Conservation (phyloP, 2,888 invertebrate species). For the Lacanobia oleracea region DNA sequence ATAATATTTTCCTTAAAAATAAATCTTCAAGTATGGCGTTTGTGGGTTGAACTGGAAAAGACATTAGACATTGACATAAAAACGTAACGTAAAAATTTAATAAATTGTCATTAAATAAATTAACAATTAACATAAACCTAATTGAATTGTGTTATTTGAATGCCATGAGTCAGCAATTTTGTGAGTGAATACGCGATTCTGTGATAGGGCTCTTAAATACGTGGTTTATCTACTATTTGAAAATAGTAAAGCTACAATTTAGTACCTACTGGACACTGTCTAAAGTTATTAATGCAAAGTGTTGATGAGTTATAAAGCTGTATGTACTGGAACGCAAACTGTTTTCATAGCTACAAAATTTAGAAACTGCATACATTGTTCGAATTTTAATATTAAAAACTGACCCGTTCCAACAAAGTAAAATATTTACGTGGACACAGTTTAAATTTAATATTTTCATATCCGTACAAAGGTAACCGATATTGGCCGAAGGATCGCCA, state of each 20-base stretch:
- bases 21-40: slow-evolving; percentile 27
- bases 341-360: neutral
- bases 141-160: too few species aligned
- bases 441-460: neutral
- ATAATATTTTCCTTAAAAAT: slow-evolving; percentile 49
- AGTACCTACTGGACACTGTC: neutral
- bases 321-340: neutral
- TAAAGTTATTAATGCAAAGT: neutral
- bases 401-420: neutral
- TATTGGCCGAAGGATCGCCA: too few species aligned
- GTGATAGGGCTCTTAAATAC: neutral
- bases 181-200: too few species aligned
- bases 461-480: too few species aligned
- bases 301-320: slow-evolving; percentile 1
- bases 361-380: slow-evolving; percentile 11
- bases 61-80: too few species aligned
- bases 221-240: neutral
- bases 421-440: neutral
- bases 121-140: too few species aligned
- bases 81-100: too few species aligned
- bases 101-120: too few species aligned
- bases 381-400: slow-evolving; percentile 12
- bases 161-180: too few species aligned
- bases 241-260: slow-evolving; percentile 4
- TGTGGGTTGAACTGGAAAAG: slow-evolving; percentile 13